Base-by-base conservation (phyloP, 1,140 invertebrate genomes). In the Drosophila ohnishii region DNA sequence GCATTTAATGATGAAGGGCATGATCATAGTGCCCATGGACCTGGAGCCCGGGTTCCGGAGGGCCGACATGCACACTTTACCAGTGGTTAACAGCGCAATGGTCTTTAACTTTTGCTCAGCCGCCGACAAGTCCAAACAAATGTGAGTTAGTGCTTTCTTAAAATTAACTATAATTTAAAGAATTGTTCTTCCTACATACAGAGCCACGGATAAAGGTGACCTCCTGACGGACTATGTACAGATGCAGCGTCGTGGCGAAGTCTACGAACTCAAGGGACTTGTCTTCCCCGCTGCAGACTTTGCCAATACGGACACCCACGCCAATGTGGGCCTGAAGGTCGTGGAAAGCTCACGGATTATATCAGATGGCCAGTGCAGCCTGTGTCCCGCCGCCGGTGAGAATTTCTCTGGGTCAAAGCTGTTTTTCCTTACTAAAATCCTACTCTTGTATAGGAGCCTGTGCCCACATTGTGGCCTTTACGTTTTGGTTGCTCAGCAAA, bases 11-110 rank as follows among this genome's bases (percentile, higher is more conserved):
- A 88, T 87, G 80, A 44, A 44, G 35, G 83, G 84, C 37, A 75
- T 90, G 56, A 78, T 90, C 16, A 78, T 91, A 56, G 83, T 91
- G 48, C 83, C 87, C 5, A 82, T 91, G 67, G 86, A 90, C 51
- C 34, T 91, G 44, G 90, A 91, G 39, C 77, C 74, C 2, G 90
- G 86, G 3, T 91, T 83, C 56, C 84, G 77, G 1, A 91, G 88
- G 55, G 90, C 86, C 13, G 76, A 85, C 60, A 61, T 80, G 7
- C 80, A 90, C 30, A 90, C 70, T 25, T 61, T 91, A 51, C 90
- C 90, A 19, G 28, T 22, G 1, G 16, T 91, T 0, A 87, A 51
- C 34, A 90, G 66, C 47, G 76, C 76, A 34, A 89, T 89, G 65
- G 73, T 91, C 8, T 90, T 75, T 22, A 80, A 80, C 13, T 91